Evolutionary conservation across 2,113 vertebrate species (phyloP).

Genomic region (Heterotis niloticus): DNA sequence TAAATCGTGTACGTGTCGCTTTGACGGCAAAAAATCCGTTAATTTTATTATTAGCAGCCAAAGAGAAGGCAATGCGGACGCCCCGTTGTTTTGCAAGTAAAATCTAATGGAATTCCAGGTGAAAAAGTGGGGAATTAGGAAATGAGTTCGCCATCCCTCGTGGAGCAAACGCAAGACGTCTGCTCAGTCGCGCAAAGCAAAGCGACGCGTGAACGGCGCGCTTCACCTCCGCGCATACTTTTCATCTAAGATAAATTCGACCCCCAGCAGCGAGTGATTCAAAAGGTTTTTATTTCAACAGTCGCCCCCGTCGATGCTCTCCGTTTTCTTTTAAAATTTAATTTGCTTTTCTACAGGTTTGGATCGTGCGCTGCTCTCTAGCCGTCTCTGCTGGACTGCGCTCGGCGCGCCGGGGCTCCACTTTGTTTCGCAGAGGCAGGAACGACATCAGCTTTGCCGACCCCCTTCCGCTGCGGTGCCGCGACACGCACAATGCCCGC

Average conservation of each 20-base stretch:
- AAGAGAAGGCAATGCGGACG: not conserved
- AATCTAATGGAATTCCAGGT: conserved; percentile 6
- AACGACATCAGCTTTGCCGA: conserved; percentile 16
- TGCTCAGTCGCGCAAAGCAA: not conserved
- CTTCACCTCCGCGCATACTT: not conserved
- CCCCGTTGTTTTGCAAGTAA: not conserved
- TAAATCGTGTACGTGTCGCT: not conserved
- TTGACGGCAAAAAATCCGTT: not conserved
- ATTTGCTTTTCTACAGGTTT: conserved; percentile 26
- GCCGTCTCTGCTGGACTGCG: conserved; percentile 18
- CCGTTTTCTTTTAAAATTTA: conserved; percentile 10
- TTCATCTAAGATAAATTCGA: not conserved
- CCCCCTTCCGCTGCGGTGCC: conserved; percentile 1
- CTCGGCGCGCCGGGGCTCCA: conserved; percentile 26
- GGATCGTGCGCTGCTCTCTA: conserved; percentile 16
- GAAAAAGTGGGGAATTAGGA: conserved; percentile 13
- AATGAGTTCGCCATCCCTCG: conserved; percentile 21
- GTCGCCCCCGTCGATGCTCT: not conserved
- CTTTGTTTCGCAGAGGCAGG: not conserved
- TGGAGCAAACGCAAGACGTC: conserved; percentile 7
- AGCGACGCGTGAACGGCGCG: not conserved
- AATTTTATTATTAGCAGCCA: conserved; percentile 5
- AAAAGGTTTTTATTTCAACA: not conserved
- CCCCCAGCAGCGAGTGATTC: not conserved
- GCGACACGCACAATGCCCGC: not conserved